Evolutionary conservation across 2,797 vertebrate species (phyloP).

Genomic region (Coluber constrictor): DNA sequence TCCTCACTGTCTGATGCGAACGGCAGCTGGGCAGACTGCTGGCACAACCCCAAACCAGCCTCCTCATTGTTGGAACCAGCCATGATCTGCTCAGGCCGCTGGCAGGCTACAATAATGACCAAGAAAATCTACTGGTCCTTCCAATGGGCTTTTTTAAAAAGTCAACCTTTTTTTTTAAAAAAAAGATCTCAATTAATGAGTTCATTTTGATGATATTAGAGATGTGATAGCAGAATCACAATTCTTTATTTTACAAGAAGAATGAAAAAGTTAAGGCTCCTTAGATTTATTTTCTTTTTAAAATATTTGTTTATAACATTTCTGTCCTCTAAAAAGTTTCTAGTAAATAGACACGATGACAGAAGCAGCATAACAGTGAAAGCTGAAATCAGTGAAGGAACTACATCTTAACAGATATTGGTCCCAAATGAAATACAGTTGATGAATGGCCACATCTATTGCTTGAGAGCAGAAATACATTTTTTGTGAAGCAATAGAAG

Average conservation of each 20-base stretch:
- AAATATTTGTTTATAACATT: neutral
- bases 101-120: neutral
- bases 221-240: neutral
- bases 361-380: slow-evolving; percentile 28
- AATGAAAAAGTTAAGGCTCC: neutral
- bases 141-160: neutral
- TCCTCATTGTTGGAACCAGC: too few species aligned
- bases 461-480: slow-evolving; percentile 13
- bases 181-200: neutral
- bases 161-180: neutral
- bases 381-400: slow-evolving; percentile 5
- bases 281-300: neutral
- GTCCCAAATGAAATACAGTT: neutral
- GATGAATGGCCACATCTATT: slow-evolving; percentile 28
- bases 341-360: slow-evolving; percentile 5
- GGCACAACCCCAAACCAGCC: too few species aligned
- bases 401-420: neutral
- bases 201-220: neutral
- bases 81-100: too few species aligned
- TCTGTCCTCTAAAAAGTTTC: neutral
- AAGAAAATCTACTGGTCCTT: neutral
- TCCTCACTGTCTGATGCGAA: too few species aligned
- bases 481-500: slow-evolving; percentile 18
- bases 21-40: too few species aligned
- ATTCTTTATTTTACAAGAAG: neutral